A percentile compares a stretch with the other conserved stretches of the same genome.
Evolutionary conservation across 2,888 invertebrate species (phyloP).

Genomic region (Standfussiana lucernea): DNA sequence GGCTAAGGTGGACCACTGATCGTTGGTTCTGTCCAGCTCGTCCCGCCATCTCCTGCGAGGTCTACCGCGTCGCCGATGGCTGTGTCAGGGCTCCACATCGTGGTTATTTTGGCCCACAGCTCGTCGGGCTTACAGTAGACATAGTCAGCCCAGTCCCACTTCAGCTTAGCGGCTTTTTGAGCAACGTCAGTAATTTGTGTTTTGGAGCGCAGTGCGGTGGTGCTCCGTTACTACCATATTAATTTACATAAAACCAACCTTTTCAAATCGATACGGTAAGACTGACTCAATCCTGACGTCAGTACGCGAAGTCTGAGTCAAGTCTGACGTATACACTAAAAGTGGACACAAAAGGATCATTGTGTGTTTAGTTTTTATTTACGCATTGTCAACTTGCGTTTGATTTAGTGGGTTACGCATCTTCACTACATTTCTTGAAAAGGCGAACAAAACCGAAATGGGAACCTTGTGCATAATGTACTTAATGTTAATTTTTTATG

Average conservation of each 20-base stretch:
- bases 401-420: constrained; percentile 50
- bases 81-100: too few relatives aligned
- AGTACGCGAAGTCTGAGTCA: constrained; percentile 27
- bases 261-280: constrained; percentile 8
- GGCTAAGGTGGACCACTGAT: too few relatives aligned
- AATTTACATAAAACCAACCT: background rate
- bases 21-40: too few relatives aligned
- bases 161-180: too few relatives aligned
- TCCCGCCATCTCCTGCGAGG: too few relatives aligned
- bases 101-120: too few relatives aligned
- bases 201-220: too few relatives aligned
- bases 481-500: background rate
- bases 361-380: constrained; percentile 54
- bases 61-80: too few relatives aligned
- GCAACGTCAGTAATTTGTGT: too few relatives aligned
- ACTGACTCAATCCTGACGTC: constrained; percentile 36
- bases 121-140: too few relatives aligned
- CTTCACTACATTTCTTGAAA: constrained; percentile 3
- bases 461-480: background rate
- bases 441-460: constrained; percentile 4
- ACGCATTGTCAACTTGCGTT: constrained; percentile 49
- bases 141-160: too few relatives aligned
- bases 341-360: constrained; percentile 50
- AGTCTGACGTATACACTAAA: constrained; percentile 54
- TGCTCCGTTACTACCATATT: background rate